Evolutionary conservation across 1,140 invertebrate genomes (phyloP), one percentile per base, ranked within the genome.

Genomic region (Maniola jurtina): DNA sequence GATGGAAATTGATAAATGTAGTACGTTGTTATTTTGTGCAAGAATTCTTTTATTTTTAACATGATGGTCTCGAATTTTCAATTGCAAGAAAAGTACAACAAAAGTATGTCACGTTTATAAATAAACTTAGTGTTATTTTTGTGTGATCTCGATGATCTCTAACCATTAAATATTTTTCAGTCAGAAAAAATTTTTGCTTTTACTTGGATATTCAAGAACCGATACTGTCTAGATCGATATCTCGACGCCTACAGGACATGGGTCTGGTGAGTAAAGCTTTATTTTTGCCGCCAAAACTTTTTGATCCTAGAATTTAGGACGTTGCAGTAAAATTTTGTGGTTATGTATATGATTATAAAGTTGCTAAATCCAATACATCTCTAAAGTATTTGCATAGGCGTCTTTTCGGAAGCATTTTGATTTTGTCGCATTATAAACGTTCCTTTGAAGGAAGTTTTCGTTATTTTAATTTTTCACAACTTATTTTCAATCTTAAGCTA

Each of bases 161-260:
- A 64, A 59, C 16, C 47, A 40, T 48, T 56, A 13, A 55, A 34
- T 64, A 47, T 64, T 47, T 89, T 86, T 55, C 86, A 90, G 87
- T 88, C 61, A 75, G 84, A 72, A 82, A 80, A 79, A 93, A 93
- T 76, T 93, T 93, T 69, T 93, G 91, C 69, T 95, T 95, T 90
- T 95, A 95, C 84, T 92, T 95, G 92, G 94, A 95, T 73, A 92
- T 95, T 66, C 94, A 94, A 84, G 94, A 94, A 74, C 92, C 94
- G 91, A 91, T 88, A 67, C 78, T 93, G 34, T 90, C 92, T 66
- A 83, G 89, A 75, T 93, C 93, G 65, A 86, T 95, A 90, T 94
- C 94, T 72, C 82, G 86, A 58, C 93, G 92, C 81, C 93, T 95
- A 68, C 94, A 93, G 77, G 92, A 94, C 72, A 90, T 95, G 80